These are phyloP conservation scores for Megaceryle alcyon DNA, from an alignment of 2,797 vertebrate species.

Conservation along the genomic window DNA sequence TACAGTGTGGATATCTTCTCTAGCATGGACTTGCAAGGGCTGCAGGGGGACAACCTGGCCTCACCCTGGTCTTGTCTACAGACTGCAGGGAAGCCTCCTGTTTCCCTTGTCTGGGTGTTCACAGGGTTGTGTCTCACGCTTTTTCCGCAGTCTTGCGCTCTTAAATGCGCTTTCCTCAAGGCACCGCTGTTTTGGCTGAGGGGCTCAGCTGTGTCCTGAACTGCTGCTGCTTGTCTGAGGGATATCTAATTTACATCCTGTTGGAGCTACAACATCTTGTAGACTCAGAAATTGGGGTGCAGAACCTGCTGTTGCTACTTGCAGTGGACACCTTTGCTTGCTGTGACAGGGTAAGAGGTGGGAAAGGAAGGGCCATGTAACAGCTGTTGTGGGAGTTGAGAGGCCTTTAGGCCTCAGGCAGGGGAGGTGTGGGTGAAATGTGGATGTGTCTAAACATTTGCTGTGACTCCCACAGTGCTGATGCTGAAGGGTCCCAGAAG, in stretches of 20 bases:
- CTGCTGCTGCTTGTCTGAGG: neutral
- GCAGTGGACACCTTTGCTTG: neutral
- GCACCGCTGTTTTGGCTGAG: neutral
- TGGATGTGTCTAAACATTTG: rapidly evolving
- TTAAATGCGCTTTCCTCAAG: rapidly evolving
- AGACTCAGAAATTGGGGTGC: neutral
- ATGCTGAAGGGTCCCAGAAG: neutral
- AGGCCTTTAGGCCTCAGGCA: neutral
- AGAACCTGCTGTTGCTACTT: neutral
- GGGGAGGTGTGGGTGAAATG: neutral
- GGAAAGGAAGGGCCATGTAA: neutral
- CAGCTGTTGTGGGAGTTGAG: neutral
- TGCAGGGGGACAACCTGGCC: neutral
- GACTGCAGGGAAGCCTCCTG: neutral
- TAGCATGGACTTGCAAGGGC: rapidly evolving
- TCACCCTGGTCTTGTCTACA: neutral
- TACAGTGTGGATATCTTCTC: neutral
- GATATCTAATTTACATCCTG: neutral
- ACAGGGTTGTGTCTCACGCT: neutral
- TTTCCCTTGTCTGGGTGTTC: neutral
- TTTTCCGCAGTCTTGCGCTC: neutral
- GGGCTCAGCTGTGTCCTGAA: neutral
- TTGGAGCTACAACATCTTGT: neutral
- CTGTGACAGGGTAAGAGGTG: neutral
- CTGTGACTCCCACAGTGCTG: rapidly evolving